These are phyloP conservation scores for Pangasius mekongensis DNA, from an alignment of 2,797 vertebrate genomes.

Conservation along the genomic window DNA sequence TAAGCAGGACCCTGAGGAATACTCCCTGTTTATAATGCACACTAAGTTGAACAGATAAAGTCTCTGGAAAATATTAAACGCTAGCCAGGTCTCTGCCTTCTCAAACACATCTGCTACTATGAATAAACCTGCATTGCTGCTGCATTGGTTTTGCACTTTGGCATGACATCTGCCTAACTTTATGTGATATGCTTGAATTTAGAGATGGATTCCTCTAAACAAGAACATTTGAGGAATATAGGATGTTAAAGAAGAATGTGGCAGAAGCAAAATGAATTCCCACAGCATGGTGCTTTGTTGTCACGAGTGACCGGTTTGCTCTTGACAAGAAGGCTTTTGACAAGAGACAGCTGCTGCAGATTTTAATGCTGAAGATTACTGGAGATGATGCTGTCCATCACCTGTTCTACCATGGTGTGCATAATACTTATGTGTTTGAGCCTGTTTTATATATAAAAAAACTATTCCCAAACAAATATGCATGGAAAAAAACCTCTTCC, in stretches of 20 bases:
- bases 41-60: conserved; percentile 23
- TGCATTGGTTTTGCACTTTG: background rate
- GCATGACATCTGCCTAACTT: background rate
- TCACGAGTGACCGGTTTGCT: conserved; percentile 59
- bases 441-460: background rate
- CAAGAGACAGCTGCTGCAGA: conserved; percentile 49
- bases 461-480: background rate
- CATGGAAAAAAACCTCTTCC: background rate
- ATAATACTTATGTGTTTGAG: background rate
- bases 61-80: conserved; percentile 29
- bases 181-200: background rate
- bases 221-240: conserved; percentile 52
- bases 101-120: conserved; percentile 7
- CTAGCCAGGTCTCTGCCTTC: background rate
- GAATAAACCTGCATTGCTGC: background rate
- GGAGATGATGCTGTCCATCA: conserved; percentile 10
- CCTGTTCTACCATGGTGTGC: background rate
- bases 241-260: conserved; percentile 52
- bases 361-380: conserved; percentile 49
- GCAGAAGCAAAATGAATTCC: conserved; percentile 50
- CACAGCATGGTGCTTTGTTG: conserved; percentile 37
- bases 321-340: conserved; percentile 61
- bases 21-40: conserved; percentile 28
- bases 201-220: conserved; percentile 31
- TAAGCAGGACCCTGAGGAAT: conserved; percentile 10